Base-by-base conservation (phyloP, 92 coral and sea anemone species). In the Umimayanthus chanpuru region DNA sequence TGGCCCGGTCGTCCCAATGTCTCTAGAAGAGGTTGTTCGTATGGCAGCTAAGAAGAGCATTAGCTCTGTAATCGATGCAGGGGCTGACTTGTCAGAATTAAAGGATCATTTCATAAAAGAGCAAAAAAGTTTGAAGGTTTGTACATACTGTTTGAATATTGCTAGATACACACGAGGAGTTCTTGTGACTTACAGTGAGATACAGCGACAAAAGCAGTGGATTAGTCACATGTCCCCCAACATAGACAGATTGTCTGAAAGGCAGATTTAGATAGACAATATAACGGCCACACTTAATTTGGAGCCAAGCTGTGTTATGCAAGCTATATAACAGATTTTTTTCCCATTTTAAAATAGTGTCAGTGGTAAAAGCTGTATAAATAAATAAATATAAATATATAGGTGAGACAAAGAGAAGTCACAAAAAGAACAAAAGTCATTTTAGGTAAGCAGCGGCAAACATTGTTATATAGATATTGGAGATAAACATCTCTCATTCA, bases 11-110 rank as follows among this genome's bases (percentile, higher is more conserved):
- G 12, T 68, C 11, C 86, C 86, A 29, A 66, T 82, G 53, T 82
- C 86, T 14, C 89, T 92, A n/a, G 90, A 89, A 82, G 66, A 84
- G 5, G 91, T 89, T 55, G 90, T 92, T 40, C 84, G 90, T 10
- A 89, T 73, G 25, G 92, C 91, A 47, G 94, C 94, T 4, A 92
- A 86, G 92, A 92, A 92, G 56, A 86, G 94, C 49, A 80, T 92
- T 70, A 85, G 86, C n/a, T 91, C 94, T 7, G 94, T 92, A 6
- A 91, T 86, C 14, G 88, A 86, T 56, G 94, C 94, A 56, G 94
- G 94, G 4, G 79, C 85, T 30, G 94, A 88, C 72, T 80, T 92
- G 47, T 78, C 90, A 38, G 79, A 83, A 29, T 88, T 92, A 41
- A 80, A 87, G 26, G 88, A 89, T 7, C 65, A 89, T 49, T 92